These are phyloP conservation scores for Micrasema minimum DNA, from an alignment of 1,140 invertebrate genomes.

Conservation along the genomic window DNA sequence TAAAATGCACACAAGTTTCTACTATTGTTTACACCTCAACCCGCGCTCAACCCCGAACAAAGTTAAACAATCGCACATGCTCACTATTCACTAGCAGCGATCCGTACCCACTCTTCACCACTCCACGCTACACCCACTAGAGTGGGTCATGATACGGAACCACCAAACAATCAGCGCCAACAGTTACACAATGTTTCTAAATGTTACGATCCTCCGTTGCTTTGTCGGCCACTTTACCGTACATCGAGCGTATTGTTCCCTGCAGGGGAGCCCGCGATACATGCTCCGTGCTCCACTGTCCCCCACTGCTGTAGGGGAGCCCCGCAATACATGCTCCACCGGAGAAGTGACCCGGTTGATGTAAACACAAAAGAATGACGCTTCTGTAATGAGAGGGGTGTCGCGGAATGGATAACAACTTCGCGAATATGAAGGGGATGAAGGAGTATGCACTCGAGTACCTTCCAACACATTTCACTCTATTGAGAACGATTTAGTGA, in stretches of 20 bases:
- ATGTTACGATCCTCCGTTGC: not conserved
- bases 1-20: no score
- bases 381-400: conserved; percentile 12
- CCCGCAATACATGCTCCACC: no score
- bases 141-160: no score
- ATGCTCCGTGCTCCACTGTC: no score
- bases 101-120: no score
- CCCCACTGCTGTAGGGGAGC: not conserved
- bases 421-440: no score
- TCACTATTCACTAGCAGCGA: no score
- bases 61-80: conserved; percentile 16
- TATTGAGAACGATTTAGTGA: conserved; percentile 2
- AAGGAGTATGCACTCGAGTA: no score
- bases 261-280: not conserved
- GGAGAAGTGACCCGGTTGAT: conserved; percentile 13
- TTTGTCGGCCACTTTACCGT: conserved; percentile 7
- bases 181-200: conserved; percentile 10
- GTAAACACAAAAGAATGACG: conserved; percentile 25
- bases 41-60: no score
- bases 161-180: conserved; percentile 8
- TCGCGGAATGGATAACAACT: conserved; percentile 3
- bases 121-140: no score
- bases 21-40: no score
- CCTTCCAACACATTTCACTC: not conserved
- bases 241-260: not conserved